Evolutionary conservation across 2,888 invertebrate species (phyloP), one percentile per base, ranked within the genome.

Genomic region (Drosophila neonasuta): DNA sequence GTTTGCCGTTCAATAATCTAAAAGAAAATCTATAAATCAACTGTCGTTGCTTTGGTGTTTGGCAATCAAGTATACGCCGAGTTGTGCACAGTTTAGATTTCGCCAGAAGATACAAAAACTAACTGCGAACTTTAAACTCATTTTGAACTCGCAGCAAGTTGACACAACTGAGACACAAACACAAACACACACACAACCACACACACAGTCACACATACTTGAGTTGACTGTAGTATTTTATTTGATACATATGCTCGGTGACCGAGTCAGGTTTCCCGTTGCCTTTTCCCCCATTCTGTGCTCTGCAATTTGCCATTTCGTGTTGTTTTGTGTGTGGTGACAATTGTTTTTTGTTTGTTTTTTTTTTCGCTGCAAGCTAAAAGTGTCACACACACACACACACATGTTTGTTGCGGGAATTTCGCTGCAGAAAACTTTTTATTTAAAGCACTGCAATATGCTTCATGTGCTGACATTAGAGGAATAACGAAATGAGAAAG

Each of bases 301-400:
- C 63, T 61, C 67, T 77, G 79, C 80, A 83, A 83, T 84, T 82
- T 82, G 86, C 64, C 65, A 68, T 66, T 64, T 62, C 39, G 55
- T 64, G 71, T 68, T 73, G 69, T 79, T 85, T 79, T 69, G 69
- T 69, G 68, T 86, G 86, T 60, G 82, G 84, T 77, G 86, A 84
- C 86, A 86, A 86, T 83, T 86, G 81, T 72, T 80, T 74, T 61
- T 0, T 24, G 24, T 24, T 6, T 24, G n/a, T n/a, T n/a, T n/a
- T 66, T 41, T 15, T 41, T 41, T 41, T 41, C 9, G n/a, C 10
- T 52, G 62, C 34, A 20, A 57, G 42, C 34, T 50, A 29, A 44
- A 57, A 70, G 48, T 50, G 44, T 58, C 50, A 32, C 45, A 48
- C 44, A 39, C 41, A 59, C 41, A 32, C 49, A 15, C 59, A 44